These are phyloP conservation scores for Chloromyia formosa DNA, from an alignment of 2,888 invertebrate species.

Conservation along the genomic window DNA sequence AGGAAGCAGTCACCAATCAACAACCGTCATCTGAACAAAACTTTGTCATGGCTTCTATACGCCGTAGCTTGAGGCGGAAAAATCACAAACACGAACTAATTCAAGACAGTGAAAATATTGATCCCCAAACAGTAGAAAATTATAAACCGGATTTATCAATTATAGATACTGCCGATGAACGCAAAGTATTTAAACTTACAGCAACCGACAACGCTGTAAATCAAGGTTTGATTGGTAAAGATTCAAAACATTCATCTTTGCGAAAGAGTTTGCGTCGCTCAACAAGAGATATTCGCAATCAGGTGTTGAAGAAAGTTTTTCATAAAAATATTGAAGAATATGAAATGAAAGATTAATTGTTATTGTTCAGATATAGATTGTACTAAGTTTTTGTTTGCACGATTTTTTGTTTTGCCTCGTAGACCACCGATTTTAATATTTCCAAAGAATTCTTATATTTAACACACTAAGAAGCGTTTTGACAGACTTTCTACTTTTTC, in stretches of 20 bases:
- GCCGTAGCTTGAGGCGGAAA: constrained; percentile 60
- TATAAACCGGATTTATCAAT: constrained; percentile 57
- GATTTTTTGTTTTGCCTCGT: not conserved
- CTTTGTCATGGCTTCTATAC: constrained; percentile 53
- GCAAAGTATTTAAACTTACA: constrained; percentile 48
- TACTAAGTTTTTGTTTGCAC: not conserved
- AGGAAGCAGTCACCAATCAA: constrained; percentile 36
- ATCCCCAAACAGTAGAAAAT: not conserved
- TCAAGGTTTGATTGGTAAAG: constrained; percentile 56
- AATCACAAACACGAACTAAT: constrained; percentile 48
- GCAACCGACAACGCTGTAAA: not conserved
- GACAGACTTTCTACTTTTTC: not conserved
- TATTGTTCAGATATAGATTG: not conserved
- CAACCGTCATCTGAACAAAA: not conserved
- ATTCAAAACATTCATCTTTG: constrained; percentile 52
- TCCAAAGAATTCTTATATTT: not conserved
- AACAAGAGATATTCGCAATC: constrained; percentile 60
- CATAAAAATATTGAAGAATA: constrained; percentile 61
- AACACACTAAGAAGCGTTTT: not conserved
- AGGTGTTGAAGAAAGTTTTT: constrained; percentile 59
- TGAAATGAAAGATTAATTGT: constrained; percentile 54
- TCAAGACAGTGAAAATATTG: not conserved
- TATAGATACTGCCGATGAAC: constrained; percentile 58
- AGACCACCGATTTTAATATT: not conserved
- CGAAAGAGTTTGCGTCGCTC: constrained; percentile 59